A percentile compares a stretch with the other conserved stretches of the same genome.
These are phyloP conservation scores for Rachycentron canadum DNA, from an alignment of 2,797 vertebrate genomes.

Conservation along the genomic window DNA sequence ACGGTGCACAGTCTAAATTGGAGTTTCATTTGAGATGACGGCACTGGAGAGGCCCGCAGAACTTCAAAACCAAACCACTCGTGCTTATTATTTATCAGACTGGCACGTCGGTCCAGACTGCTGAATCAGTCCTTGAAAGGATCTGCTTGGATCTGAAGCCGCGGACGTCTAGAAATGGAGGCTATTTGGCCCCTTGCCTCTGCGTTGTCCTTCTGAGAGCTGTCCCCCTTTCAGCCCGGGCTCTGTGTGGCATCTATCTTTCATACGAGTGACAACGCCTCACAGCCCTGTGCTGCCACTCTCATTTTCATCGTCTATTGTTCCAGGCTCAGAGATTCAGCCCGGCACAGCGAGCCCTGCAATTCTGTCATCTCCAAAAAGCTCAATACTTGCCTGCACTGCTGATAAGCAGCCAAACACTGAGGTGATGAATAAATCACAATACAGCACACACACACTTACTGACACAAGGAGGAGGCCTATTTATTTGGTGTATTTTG, in stretches of 20 bases:
- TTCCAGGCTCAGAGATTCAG: constrained; percentile 63
- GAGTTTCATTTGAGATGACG: constrained; percentile 47
- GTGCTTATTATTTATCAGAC: constrained; percentile 51
- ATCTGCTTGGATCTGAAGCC: constrained; percentile 20
- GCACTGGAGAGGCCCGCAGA: constrained; percentile 15
- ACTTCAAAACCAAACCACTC: constrained; percentile 25
- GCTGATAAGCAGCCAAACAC: constrained; percentile 68
- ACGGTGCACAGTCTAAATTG: constrained; percentile 22
- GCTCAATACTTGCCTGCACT: constrained; percentile 58
- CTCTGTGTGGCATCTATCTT: constrained; percentile 78
- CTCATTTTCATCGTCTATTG: constrained; percentile 71
- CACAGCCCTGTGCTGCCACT: constrained; percentile 52
- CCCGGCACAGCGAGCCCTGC: constrained; percentile 47
- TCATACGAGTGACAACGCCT: constrained; percentile 58
- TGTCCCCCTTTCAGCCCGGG: constrained; percentile 77
- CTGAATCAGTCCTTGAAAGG: constrained; percentile 35
- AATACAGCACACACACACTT: constrained; percentile 28
- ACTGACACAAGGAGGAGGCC: constrained; percentile 24
- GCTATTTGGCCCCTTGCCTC: constrained; percentile 53
- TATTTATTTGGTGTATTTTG: constrained; percentile 33
- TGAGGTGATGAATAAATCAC: constrained; percentile 63
- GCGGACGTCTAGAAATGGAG: constrained; percentile 42
- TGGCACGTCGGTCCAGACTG: constrained; percentile 16
- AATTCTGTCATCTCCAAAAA: constrained; percentile 62
- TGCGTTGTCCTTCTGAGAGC: constrained; percentile 78